Base-by-base conservation (phyloP, 1,140 invertebrate genomes). In the Steinernema khuongi region DNA sequence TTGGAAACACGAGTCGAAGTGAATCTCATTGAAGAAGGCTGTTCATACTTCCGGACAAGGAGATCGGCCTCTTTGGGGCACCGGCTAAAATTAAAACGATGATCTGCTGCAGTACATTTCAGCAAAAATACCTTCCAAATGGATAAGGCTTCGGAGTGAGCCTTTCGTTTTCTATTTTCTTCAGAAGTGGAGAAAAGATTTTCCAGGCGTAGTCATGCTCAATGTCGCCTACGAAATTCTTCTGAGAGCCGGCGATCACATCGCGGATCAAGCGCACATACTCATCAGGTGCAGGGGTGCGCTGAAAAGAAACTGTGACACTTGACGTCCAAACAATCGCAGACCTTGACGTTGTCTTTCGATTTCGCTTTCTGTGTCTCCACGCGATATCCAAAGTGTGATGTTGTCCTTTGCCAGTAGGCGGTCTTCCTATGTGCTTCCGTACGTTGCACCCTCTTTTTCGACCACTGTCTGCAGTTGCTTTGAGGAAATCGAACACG, bases 351-450 rank as follows among this genome's bases (percentile, higher is more conserved):
- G 41, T 91, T 91, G 85, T 99, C 99, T 0, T 94, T 97, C 1
- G 99, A 88, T 88, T 99, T 96, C 67, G 99, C 86, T 86, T 99
- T 96, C 0, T 95, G 97, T 89, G 99, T 95, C 86, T 96, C 94
- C 86, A 97, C 91, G 81, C 94, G 92, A 85, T 98, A 97, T 1
- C 91, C 91, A 88, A 97, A 97, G 67, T 96, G 96, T 0, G 97
- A 96, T 4, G 91, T 92, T 88, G 99, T 99, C 1, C 92, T 94
- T 94, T 97, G 99, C 88, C 97, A 66, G 94, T 94, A 1, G 96
- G 97, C 87, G 99, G 96, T 0, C 99, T 94, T 77, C 96, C 89
- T 79, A 99, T 95, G 0, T 99, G 96, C 22, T 87, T 99, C 97
- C 87, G 99, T 97, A 78, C 96, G 89, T 83, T 97, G 96, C 1